A percentile compares a stretch with the other conserved stretches of the same genome.
phyloP scores from a whole-genome alignment of 1,140 invertebrate genomes.

The Dufourea novaeangliae region DNA sequence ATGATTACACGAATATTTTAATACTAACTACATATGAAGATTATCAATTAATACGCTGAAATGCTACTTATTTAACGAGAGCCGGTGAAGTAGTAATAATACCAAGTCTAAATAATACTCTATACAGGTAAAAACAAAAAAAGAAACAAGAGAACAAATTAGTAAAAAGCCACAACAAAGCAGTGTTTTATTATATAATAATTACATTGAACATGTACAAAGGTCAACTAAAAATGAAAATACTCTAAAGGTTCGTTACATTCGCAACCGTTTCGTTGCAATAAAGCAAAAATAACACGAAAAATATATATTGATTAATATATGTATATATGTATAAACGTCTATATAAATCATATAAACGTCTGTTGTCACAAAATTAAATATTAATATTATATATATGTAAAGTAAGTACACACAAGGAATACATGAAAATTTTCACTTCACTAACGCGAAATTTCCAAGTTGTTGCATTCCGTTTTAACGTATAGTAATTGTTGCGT shows the following conservation, averaged over 20 bases:
- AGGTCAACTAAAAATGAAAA: conserved; percentile 44
- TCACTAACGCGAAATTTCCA: neutral
- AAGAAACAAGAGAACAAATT: conserved; percentile 41
- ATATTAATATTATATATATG: conserved; percentile 2
- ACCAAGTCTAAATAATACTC: neutral
- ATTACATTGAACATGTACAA: conserved; percentile 50
- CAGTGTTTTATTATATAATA: conserved; percentile 49
- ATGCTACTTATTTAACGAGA: neutral
- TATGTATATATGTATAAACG: neutral
- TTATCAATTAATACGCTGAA: neutral
- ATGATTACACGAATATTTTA: neutral
- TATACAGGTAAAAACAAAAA: conserved; percentile 9
- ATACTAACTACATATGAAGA: neutral
- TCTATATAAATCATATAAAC: conserved; percentile 31
- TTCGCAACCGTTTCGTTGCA: conserved; percentile 17
- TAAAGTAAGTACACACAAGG: neutral
- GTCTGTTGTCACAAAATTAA: conserved; percentile 22
- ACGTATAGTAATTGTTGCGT: neutral
- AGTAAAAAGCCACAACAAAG: conserved; percentile 26
- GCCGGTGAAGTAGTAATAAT: neutral
- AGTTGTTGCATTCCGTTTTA: neutral
- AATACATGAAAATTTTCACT: neutral
- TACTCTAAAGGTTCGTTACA: conserved; percentile 39
- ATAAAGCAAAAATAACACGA: conserved; percentile 8
- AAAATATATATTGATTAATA: conserved; percentile 30